These are phyloP conservation scores for Achatina immaculata DNA, from an alignment of 1,140 invertebrate species.

Conservation along the genomic window DNA sequence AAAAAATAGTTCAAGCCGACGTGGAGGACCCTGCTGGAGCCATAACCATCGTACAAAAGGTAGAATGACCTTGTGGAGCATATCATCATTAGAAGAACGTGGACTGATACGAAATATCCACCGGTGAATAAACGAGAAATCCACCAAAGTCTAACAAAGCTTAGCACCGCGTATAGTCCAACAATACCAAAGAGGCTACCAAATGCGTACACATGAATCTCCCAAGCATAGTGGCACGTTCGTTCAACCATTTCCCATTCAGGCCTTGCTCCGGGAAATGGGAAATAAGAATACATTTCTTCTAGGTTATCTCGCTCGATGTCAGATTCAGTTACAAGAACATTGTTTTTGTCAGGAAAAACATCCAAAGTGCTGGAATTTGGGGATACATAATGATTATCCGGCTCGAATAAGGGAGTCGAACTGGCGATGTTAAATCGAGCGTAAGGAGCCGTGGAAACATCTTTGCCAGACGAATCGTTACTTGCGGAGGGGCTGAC, in stretches of 20 bases:
- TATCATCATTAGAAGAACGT: slow-evolving; percentile 83
- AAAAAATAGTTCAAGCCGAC: slow-evolving; percentile 85
- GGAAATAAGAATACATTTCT: not conserved
- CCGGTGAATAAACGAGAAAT: slow-evolving; percentile 58
- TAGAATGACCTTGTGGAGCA: slow-evolving; percentile 86
- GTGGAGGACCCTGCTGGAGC: slow-evolving; percentile 82
- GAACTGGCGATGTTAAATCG: not conserved
- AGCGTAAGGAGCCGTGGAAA: not conserved
- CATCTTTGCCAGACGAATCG: no score
- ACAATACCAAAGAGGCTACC: slow-evolving; percentile 85
- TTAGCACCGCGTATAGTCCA: slow-evolving; percentile 81
- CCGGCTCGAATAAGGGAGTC: not conserved
- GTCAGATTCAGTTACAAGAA: no score
- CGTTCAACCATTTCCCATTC: slow-evolving; percentile 62
- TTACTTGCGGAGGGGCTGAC: not conserved
- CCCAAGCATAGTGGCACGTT: slow-evolving; percentile 83
- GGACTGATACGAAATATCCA: slow-evolving; percentile 87
- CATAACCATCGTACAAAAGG: slow-evolving; percentile 90
- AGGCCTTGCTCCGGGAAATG: slow-evolving; percentile 51
- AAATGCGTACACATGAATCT: slow-evolving; percentile 87
- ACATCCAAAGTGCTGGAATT: no score
- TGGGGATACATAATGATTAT: not conserved
- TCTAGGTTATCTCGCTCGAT: no score
- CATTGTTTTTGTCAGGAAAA: not conserved
- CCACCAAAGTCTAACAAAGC: slow-evolving; percentile 61